Base-by-base conservation (phyloP, 53 echinoderm and acorn worm species). In the Mesocentrotus franciscanus region DNA sequence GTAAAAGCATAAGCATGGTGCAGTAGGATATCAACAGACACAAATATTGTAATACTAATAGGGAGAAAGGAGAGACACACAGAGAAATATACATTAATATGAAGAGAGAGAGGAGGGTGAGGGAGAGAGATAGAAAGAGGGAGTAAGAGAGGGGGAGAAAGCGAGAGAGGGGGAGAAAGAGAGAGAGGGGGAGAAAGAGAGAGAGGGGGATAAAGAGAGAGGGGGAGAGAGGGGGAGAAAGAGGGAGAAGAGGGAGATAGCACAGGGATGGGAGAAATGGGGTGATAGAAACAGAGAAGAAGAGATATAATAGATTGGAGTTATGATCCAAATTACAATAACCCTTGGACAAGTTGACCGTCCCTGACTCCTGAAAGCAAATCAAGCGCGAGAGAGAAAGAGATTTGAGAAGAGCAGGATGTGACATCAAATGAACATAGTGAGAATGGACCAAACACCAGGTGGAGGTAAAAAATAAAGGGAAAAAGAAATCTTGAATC, bases 191-290 rank as follows among this genome's bases (percentile, higher is more conserved):
- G 56, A 24, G 87, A 56, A 16, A 87, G 87, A 87, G 87, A 90
- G 60, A 60, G 60, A 61, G 90, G 27, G 20, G 4, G 30, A n/a
- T 1, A 71, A 26, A 27, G 71, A 27, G 8, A 71, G 71, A 26
- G 17, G 11, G 93, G 15, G 18, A 78, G 93, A 79, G 60, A 93
- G 6, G 78, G 60, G 78, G 74, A 93, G 92, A 71, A 39, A 92
- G 92, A 92, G 71, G 18, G 85, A 85, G 20, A 49, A 56, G 9
- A 26, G 10, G 13, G 56, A 22, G 87, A 22, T 0, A 55, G 56
- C 9, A 24, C 20, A 24, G 15, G 58, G 16, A 14, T 11, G 22
- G 22, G 3, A 42, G 0, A 56, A 61, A 89, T 0, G 26, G 87
- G 13, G 34, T 34, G 49, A 72, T n/a, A 36, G 70, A 79, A 16